Evolutionary conservation across 1,140 invertebrate species (phyloP), one percentile per base, ranked within the genome.

Genomic region (Brachionus sp.): DNA sequence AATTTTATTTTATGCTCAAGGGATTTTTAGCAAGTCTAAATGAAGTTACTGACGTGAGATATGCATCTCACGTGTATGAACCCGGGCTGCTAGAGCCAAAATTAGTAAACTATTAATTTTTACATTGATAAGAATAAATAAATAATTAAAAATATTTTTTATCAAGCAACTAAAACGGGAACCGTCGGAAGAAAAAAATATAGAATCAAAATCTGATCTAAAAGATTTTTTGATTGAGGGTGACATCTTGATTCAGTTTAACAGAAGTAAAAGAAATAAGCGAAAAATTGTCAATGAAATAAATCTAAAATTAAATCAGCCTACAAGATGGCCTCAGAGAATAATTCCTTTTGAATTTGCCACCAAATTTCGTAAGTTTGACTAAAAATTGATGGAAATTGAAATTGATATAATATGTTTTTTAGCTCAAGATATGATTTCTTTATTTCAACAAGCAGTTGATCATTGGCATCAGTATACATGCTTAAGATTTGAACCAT

Each of bases 401-500:
- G 16, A 42, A 9, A 10, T 35, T 16, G 25, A 29, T 25, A 3
- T 23, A 16, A 42, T 13, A 50, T 80, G 25, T 33, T 62, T 29
- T 12, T 42, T 42, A 83, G 77, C 77, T 23, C 10, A 3, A 5
- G 62, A 77, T 12, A 68, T 77, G 50, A 77, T 39, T 44, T 39
- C 12, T 3, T 37, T 62, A 16, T 57, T 84, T 25, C 13, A 29
- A 9, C 7, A 83, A 23, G 83, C 83, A 39, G 13, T 42, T 16
- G 44, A 66, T 5, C 75, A 84, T 50, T 82, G 75, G 83, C 75
- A 80, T 16, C 16, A 50, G 50, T 64, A 44, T 16, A 66, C 83
- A 33, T 84, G 83, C 37, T 35, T 84, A 35, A 46, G 78, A 25
- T 84, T 84, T 82, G 83, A 77, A n/a, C 78, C 83, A 2, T 84